Evolutionary conservation across 2,797 vertebrate species (phyloP), one percentile per base, ranked within the genome.

Genomic region (Platalea minor): DNA sequence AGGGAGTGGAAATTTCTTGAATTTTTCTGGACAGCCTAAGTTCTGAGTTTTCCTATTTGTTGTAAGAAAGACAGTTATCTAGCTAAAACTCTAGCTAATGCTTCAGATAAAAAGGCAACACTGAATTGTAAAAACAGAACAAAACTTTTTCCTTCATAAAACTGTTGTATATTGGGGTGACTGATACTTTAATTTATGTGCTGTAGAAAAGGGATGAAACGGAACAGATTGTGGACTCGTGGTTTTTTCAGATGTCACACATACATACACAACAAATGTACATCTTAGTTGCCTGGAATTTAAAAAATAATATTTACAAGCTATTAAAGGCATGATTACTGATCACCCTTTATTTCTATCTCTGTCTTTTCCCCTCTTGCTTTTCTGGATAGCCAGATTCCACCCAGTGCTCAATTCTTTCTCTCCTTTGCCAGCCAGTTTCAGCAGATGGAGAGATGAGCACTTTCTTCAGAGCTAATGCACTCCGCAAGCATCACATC

Each of bases 261-360:
- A 84, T 76, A 91, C 94, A 93, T 76, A 91, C 94, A 93, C 92
- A 95, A 95, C n/a, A 90, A 91, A 95, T 84, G 95, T 95, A 93
- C 90, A 92, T 96, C 79, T 94, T 96, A 93, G 95, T 93, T 73
- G 87, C 95, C 94, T 94, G 85, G 95, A 95, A 91, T 93, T 94
- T 56, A 95, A 93, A 96, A 37, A 50, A 25, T 25, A 24, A 25
- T 48, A 89, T 92, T 97, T 97, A 92, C 79, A 96, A 97, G 67
- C 75, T 91, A 97, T 95, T 96, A 95, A 97, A 97, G 67, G 95
- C 96, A 96, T 86, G 88, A 76, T 93, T 94, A 89, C 91, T 96
- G 93, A 94, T 84, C 92, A 84, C 43, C 79, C 74, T 41, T 88
- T 81, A 81, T 74, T 89, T 95, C 80, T 84, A 60, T 43, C 70